Conservation (phyloP, 2,113 vertebrate genomes). For the Buteo buteo region DNA sequence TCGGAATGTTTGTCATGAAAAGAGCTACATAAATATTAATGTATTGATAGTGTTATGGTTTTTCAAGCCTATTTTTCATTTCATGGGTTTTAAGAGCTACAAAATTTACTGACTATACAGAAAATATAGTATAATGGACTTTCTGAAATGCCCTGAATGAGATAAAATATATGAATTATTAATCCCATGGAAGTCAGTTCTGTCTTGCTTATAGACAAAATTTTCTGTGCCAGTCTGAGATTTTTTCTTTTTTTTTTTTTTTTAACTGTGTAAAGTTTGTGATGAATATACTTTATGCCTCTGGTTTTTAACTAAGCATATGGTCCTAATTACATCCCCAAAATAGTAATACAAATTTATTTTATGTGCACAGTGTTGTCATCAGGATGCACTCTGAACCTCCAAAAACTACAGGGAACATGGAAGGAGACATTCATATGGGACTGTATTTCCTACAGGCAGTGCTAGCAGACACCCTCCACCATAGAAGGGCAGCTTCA, state of each 20-base stretch:
- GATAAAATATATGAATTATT: slow-evolving; percentile 76
- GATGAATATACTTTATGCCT: neutral
- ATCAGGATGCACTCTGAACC: neutral
- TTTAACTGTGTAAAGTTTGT: neutral
- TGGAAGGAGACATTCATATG: neutral
- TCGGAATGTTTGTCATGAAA: slow-evolving; percentile 72
- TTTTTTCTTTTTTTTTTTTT: neutral
- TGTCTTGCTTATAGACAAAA: slow-evolving; percentile 33
- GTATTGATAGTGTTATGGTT: slow-evolving; percentile 71
- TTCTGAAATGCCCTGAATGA: slow-evolving; percentile 63
- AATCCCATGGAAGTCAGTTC: slow-evolving; percentile 50
- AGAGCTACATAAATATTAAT: slow-evolving; percentile 77
- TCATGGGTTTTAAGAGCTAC: slow-evolving; percentile 68
- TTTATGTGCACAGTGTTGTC: neutral
- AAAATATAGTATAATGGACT: slow-evolving; percentile 73
- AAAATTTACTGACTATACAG: slow-evolving; percentile 75
- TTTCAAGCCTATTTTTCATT: slow-evolving; percentile 74
- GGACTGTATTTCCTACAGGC: neutral
- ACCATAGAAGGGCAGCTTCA: neutral
- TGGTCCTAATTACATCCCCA: neutral
- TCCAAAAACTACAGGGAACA: neutral
- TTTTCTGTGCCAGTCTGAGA: slow-evolving; percentile 8
- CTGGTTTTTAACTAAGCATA: neutral
- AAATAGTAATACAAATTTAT: neutral
- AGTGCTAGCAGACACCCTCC: neutral